Conservation (phyloP, 2,888 invertebrate genomes). For the Amphipyra tragopoginis region DNA sequence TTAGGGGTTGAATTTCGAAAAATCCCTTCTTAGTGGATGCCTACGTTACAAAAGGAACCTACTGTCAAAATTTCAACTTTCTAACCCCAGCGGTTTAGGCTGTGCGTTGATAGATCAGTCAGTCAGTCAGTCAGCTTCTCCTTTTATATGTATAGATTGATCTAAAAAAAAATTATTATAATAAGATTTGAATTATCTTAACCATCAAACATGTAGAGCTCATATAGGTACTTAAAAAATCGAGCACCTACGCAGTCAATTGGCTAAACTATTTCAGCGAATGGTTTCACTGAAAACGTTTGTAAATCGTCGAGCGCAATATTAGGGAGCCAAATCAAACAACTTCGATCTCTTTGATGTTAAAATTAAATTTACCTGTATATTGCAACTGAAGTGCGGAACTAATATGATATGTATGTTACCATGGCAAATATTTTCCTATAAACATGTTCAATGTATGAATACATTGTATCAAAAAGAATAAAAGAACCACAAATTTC, state of each 20-base stretch:
- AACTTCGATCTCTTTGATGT: slow-evolving; percentile 40
- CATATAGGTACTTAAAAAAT: slow-evolving; percentile 2
- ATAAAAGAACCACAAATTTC: not conserved
- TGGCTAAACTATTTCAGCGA: slow-evolving; percentile 34
- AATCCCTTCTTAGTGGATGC: too few relatives aligned
- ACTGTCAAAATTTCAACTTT: too few relatives aligned
- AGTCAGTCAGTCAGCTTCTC: too few relatives aligned
- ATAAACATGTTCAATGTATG: not conserved
- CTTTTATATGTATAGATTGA: too few relatives aligned
- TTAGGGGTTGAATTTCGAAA: too few relatives aligned
- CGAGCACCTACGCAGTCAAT: slow-evolving; percentile 2
- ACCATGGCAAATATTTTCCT: not conserved
- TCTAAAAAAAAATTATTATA: too few relatives aligned
- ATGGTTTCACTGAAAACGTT: slow-evolving; percentile 25
- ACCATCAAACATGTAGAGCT: slow-evolving; percentile 9
- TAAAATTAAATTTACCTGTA: slow-evolving; percentile 27
- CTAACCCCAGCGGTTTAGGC: too few relatives aligned
- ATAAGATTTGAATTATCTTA: slow-evolving; percentile 15
- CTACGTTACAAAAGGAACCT: too few relatives aligned
- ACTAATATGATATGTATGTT: slow-evolving; percentile 4
- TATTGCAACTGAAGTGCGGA: slow-evolving; percentile 20
- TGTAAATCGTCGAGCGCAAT: slow-evolving; percentile 35
- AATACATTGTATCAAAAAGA: not conserved
- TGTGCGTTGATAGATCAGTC: too few relatives aligned
- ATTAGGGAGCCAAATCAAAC: slow-evolving; percentile 26